These are phyloP conservation scores for Psettodes erumei DNA, from an alignment of 2,113 vertebrate genomes.

Conservation along the genomic window DNA sequence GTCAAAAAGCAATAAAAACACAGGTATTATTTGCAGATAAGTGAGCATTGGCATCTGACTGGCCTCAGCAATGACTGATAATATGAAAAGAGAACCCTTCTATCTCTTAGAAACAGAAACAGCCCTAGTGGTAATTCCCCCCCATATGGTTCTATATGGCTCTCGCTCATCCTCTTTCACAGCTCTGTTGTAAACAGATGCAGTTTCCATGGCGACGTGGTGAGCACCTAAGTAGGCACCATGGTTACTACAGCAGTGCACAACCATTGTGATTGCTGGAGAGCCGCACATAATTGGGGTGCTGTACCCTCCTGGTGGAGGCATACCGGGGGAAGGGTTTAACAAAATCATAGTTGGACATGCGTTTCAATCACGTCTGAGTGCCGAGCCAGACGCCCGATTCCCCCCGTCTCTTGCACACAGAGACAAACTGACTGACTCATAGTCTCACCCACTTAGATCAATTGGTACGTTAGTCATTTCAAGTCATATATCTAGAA, in stretches of 20 bases:
- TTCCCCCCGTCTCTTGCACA: constrained; percentile 50
- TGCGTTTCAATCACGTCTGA: constrained; percentile 73
- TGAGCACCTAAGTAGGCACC: constrained; percentile 81
- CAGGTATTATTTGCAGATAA: constrained; percentile 20
- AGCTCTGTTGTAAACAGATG: constrained; percentile 90
- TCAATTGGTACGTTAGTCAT: constrained; percentile 72
- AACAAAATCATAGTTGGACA: constrained; percentile 71
- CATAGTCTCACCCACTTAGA: constrained; percentile 80
- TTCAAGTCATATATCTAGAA: constrained; percentile 73
- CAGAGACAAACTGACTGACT: constrained; percentile 75
- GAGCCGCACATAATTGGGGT: constrained; percentile 68
- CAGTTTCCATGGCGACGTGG: constrained; percentile 91
- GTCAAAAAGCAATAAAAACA: constrained; percentile 42
- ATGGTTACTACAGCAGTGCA: constrained; percentile 82
- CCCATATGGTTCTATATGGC: constrained; percentile 30
- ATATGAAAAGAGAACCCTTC: background rate
- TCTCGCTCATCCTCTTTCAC: constrained; percentile 52
- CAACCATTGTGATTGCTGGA: constrained; percentile 71
- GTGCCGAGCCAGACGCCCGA: constrained; percentile 66
- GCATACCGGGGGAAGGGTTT: constrained; percentile 55
- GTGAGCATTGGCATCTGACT: constrained; percentile 20
- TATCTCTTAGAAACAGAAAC: background rate
- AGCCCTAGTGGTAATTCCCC: constrained; percentile 16
- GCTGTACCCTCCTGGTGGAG: constrained; percentile 53
- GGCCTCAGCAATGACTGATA: background rate